Base-by-base conservation (phyloP, 2,888 invertebrate species). In the Alloscopus bannaensis region DNA sequence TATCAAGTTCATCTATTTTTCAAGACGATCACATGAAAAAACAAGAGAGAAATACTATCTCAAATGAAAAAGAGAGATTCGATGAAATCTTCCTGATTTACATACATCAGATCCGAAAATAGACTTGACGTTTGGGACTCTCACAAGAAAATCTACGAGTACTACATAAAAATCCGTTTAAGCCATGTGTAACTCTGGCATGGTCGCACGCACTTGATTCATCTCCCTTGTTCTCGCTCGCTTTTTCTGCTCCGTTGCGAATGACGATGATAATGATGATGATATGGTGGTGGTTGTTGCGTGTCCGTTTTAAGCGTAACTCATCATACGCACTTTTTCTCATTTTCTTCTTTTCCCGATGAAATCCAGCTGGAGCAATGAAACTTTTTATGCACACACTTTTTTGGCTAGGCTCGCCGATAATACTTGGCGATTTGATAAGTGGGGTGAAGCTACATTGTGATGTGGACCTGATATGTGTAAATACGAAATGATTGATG, bases 1-100 rank as follows among this genome's bases (percentile, higher is more conserved):
- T 29, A 57, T 57, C 57, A 57, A 57, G 29, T 57, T 57, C 57
- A 31, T 28, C 52, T 52, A 24, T 8, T 52, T 52, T 22, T 3
- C 47, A 18, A 52, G 52, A 20, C 20, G 11, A 8, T 47, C 18
- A 47, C 47, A n/a, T 47, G 18, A 6, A 13, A 3, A 47, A n/a
- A 3, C n/a, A 22, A 52, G 52, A 52, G 4, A 8, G 24, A n/a
- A n/a, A n/a, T n/a, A n/a, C n/a, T n/a, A n/a, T n/a, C n/a, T n/a
- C n/a, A 70, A 60, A 70, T 70, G 62, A 64, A 47, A 60, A 66
- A 62, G 55, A 64, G 50, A 66, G 42, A 45, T 80, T 76, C 62
- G 57, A 66, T 76, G 60, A 75, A 76, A 81, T 81, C 76, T 66
- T 57, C 42, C 60, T 81, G 77, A 81, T 78, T 78, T 78, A 78